Percentiles rank a stretch among this genome's conserved stretches.
Evolutionary conservation across 2,113 vertebrate genomes (phyloP).

Genomic region (Bubo blakistoni): DNA sequence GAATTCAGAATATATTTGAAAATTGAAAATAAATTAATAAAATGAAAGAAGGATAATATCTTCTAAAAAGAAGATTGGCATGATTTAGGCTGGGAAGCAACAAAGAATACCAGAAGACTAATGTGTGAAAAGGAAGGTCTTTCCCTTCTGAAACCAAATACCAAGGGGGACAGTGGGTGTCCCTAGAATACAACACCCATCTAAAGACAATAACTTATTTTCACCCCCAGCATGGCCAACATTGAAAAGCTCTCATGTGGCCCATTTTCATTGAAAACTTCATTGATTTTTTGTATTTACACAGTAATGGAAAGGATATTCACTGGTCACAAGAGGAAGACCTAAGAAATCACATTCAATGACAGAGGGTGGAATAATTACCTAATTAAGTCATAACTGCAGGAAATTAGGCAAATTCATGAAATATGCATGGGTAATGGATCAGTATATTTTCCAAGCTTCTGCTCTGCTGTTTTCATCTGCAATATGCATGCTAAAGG

Average conservation of each 20-base stretch:
- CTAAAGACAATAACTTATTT: not conserved
- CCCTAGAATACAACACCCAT: not conserved
- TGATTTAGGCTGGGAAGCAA: not conserved
- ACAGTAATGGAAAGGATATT: not conserved
- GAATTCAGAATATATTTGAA: not conserved
- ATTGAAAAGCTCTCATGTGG: not conserved
- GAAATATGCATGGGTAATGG: constrained; percentile 23
- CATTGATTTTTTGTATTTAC: not conserved
- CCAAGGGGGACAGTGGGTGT: too few species aligned
- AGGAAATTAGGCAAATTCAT: constrained; percentile 33
- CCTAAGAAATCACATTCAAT: not conserved
- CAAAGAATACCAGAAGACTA: not conserved
- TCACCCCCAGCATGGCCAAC: not conserved
- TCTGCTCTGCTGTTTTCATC: not conserved
- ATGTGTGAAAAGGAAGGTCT: not conserved
- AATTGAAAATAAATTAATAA: not conserved
- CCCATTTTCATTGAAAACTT: not conserved
- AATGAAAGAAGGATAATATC: not conserved
- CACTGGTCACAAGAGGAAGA: not conserved
- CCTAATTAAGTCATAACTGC: constrained; percentile 28
- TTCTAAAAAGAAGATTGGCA: not conserved
- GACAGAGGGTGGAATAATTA: constrained; percentile 36
- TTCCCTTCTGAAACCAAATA: not conserved
- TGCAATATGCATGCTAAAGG: not conserved
- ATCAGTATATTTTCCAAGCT: constrained; percentile 23